A percentile compares a stretch with the other conserved stretches of the same genome.
Conservation (phyloP, 2,113 vertebrate species). For the Propithecus coquereli region DNA sequence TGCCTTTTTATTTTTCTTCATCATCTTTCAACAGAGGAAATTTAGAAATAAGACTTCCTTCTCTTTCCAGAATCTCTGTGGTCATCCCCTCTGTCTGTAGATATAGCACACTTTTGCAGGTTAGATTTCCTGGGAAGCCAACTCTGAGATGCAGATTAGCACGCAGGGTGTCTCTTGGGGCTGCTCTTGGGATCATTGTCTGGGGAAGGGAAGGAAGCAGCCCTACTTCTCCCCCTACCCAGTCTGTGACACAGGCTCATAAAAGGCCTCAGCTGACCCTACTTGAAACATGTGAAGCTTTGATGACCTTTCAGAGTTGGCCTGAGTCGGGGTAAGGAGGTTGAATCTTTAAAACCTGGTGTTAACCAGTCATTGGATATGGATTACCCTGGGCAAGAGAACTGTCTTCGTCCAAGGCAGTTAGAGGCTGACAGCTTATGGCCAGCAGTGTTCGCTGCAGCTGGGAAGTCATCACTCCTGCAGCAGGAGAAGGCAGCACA, state of each 20-base stretch:
- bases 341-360: background rate
- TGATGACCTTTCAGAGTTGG: background rate
- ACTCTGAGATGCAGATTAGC: background rate
- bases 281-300: background rate
- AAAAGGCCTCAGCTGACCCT: background rate
- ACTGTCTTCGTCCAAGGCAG: background rate
- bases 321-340: background rate
- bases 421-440: background rate
- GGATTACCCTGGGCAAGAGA: background rate
- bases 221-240: background rate
- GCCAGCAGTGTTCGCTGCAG: background rate
- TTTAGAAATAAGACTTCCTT: background rate
- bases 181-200: background rate
- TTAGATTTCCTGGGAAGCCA: background rate
- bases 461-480: background rate
- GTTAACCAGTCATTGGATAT: background rate
- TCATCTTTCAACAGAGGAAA: background rate
- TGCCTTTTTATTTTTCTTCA: background rate
- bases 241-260: background rate
- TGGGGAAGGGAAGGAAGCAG: background rate
- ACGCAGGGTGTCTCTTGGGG: background rate
- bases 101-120: background rate
- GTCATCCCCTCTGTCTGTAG: accelerated
- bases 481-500: background rate
- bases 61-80: background rate